A percentile compares a stretch with the other conserved stretches of the same genome.
phyloP scores from a whole-genome alignment of 2,113 vertebrate genomes.

The Paramormyrops kingsleyae region DNA sequence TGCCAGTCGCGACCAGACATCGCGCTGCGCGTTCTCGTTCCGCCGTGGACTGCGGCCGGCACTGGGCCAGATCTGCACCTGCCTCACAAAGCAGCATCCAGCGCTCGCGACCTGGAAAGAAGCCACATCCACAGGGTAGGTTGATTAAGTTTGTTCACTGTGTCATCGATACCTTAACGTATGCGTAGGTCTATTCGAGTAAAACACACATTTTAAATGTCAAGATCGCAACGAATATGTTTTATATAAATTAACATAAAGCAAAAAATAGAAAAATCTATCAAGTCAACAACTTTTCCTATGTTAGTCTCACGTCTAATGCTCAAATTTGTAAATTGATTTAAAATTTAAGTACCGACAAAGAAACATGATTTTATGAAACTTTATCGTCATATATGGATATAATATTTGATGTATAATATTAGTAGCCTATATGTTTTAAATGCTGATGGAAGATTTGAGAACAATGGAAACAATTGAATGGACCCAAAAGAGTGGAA shows the following conservation, averaged over 20 bases:
- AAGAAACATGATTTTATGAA: background rate
- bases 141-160: background rate
- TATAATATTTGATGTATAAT: background rate
- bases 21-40: slow-evolving; percentile 9
- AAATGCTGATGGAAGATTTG: slow-evolving; percentile 49
- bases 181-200: background rate
- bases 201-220: background rate
- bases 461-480: slow-evolving; percentile 50
- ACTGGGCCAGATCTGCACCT: background rate
- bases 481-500: background rate
- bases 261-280: background rate
- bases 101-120: background rate
- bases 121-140: slow-evolving; percentile 15
- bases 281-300: background rate
- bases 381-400: background rate
- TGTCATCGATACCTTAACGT: background rate
- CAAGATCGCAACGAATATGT: background rate
- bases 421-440: slow-evolving; percentile 17
- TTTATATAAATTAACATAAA: background rate
- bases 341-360: background rate
- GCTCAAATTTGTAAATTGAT: background rate
- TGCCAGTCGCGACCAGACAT: slow-evolving; percentile 13
- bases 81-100: background rate
- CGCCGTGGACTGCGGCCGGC: background rate
- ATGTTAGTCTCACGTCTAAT: background rate